These are phyloP conservation scores for Drosophila nigricruria DNA, from an alignment of 2,888 invertebrate species.

Conservation along the genomic window DNA sequence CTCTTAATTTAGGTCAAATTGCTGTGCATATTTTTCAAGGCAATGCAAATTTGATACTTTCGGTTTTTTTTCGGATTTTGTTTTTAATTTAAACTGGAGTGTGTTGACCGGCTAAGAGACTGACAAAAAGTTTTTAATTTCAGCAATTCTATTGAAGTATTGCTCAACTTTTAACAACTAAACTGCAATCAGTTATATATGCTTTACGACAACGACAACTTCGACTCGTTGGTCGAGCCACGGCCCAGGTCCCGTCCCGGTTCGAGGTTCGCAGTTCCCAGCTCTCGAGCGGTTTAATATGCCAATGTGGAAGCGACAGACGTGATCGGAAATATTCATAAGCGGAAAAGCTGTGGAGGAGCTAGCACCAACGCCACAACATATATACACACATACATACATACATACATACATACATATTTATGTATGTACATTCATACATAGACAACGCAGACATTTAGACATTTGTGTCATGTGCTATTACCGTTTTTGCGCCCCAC, in stretches of 20 bases:
- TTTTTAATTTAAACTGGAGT: constrained; percentile 29
- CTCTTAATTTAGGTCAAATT: constrained; percentile 69
- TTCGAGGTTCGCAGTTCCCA: constrained; percentile 9
- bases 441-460: constrained; percentile 37
- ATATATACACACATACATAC: not conserved
- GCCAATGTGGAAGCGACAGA: constrained; percentile 51
- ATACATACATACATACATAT: not conserved
- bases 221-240: constrained; percentile 18
- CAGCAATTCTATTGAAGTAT: constrained; percentile 64
- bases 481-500: constrained; percentile 67
- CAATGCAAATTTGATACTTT: constrained; percentile 76
- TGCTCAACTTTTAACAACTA: constrained; percentile 51
- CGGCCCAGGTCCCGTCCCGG: constrained; percentile 22
- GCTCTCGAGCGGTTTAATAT: constrained; percentile 45
- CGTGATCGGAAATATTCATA: constrained; percentile 77
- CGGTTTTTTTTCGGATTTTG: constrained; percentile 46
- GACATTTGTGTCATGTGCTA: constrained; percentile 72
- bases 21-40: constrained; percentile 66
- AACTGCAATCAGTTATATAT: constrained; percentile 67
- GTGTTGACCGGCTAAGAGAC: constrained; percentile 45
- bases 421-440: not conserved
- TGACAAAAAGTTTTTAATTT: constrained; percentile 62
- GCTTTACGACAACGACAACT: not conserved
- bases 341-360: constrained; percentile 73
- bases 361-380: constrained; percentile 25